These are phyloP conservation scores for Acrossocheilus fasciatus DNA, from an alignment of 2,797 vertebrate genomes.

Conservation along the genomic window DNA sequence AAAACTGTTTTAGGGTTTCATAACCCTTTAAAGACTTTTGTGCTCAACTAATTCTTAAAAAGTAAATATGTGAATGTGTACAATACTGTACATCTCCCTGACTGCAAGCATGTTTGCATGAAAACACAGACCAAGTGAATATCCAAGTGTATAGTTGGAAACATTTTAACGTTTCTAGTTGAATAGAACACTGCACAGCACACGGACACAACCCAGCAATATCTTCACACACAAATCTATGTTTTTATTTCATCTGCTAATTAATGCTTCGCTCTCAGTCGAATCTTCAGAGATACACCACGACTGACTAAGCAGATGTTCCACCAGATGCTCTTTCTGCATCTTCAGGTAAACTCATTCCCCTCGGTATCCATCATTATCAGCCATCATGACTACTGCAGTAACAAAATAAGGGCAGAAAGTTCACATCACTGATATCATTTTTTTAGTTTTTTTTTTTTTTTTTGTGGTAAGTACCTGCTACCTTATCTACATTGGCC, in stretches of 20 bases:
- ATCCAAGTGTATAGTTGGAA: not conserved
- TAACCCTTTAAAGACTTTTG: not conserved
- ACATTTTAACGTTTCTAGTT: not conserved
- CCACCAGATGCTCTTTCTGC: constrained; percentile 22
- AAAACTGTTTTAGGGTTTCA: too few relatives aligned
- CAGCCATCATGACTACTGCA: not conserved
- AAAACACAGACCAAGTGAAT: too few relatives aligned
- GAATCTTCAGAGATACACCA: constrained; percentile 4
- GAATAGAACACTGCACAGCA: not conserved
- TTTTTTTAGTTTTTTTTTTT: too few relatives aligned
- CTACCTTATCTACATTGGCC: not conserved
- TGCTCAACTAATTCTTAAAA: not conserved
- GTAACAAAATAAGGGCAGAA: not conserved
- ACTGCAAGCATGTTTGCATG: too few relatives aligned
- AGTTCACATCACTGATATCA: not conserved
- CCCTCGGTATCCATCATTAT: not conserved
- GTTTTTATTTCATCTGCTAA: not conserved
- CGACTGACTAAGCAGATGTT: constrained; percentile 18
- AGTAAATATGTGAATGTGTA: not conserved
- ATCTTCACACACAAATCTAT: not conserved
- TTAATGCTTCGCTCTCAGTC: not conserved
- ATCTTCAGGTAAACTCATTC: constrained; percentile 16
- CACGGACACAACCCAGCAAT: not conserved
- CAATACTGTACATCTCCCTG: not conserved
- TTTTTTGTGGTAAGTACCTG: not conserved